Evolutionary conservation across 2,797 vertebrate species (phyloP).

Genomic region (Sternarchorhynchus goeldii): DNA sequence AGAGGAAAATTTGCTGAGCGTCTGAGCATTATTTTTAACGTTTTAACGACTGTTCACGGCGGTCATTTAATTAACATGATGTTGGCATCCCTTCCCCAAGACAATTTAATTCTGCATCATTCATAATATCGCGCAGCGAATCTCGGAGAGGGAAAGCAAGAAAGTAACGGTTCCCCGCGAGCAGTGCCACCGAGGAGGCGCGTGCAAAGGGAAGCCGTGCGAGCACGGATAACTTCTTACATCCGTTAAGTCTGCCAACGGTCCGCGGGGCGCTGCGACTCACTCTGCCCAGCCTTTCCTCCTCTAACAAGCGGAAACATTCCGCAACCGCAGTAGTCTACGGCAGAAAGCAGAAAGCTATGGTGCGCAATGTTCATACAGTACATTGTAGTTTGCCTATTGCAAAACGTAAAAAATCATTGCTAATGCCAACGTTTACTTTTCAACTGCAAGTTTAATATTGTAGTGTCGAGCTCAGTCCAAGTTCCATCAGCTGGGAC

Average conservation of each 20-base stretch:
- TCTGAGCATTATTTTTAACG: too few species aligned
- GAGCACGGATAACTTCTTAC: slow-evolving; percentile 39
- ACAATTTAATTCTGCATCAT: neutral
- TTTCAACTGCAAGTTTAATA: slow-evolving; percentile 21
- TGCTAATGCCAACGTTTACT: slow-evolving; percentile 10
- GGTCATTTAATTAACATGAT: slow-evolving; percentile 12
- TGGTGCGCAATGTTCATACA: slow-evolving; percentile 16
- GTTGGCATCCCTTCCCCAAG: slow-evolving; percentile 2
- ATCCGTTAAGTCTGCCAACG: slow-evolving; percentile 40
- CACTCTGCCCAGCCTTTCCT: slow-evolving; percentile 40
- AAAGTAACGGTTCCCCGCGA: slow-evolving; percentile 44
- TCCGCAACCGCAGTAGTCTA: slow-evolving; percentile 40
- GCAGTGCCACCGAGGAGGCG: slow-evolving; percentile 62
- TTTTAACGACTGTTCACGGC: neutral
- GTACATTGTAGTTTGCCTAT: neutral
- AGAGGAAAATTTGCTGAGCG: neutral
- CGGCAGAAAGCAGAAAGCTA: slow-evolving; percentile 11
- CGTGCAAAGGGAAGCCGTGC: slow-evolving; percentile 38
- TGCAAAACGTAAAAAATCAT: slow-evolving; percentile 1
- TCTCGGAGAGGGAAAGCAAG: neutral
- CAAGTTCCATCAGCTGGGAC: neutral
- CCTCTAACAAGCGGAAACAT: slow-evolving; percentile 47
- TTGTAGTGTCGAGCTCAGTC: slow-evolving; percentile 12
- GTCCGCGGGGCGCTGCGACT: slow-evolving; percentile 5
- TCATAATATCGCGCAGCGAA: neutral